Conservation (phyloP, 2,113 vertebrate genomes). For the Platichthys stellatus region DNA sequence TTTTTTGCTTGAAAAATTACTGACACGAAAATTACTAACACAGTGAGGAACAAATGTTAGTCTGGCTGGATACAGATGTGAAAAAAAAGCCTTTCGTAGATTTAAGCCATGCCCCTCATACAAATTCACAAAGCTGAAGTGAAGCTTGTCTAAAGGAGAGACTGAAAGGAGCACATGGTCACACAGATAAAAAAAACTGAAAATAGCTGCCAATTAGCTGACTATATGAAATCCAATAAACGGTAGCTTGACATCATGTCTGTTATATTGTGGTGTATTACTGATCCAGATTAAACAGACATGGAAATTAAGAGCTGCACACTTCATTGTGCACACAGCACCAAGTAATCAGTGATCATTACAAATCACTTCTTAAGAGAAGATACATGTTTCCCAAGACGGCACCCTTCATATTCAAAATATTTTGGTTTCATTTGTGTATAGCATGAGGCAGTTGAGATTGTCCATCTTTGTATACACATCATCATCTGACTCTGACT, state of each 20-base stretch:
- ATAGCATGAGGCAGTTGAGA: no score
- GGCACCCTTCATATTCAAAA: no score
- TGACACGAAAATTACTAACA: no score
- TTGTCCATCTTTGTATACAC: no score
- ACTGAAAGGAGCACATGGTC: constrained; percentile 11
- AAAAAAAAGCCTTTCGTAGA: neutral
- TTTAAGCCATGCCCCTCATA: neutral
- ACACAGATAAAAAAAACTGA: constrained; percentile 27
- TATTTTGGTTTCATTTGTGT: no score
- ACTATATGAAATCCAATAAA: neutral
- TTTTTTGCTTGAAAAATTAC: no score
- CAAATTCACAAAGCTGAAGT: neutral
- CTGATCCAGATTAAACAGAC: constrained; percentile 38
- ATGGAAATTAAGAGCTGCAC: constrained; percentile 16
- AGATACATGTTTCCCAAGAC: constrained; percentile 11
- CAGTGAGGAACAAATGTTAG: no score
- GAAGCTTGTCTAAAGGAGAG: constrained; percentile 15
- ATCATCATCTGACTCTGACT: neutral
- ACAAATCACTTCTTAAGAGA: constrained; percentile 17
- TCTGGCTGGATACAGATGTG: neutral
- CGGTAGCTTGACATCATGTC: constrained; percentile 11
- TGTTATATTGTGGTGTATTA: constrained; percentile 15
- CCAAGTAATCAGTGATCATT: constrained; percentile 14
- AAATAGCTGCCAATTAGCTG: constrained; percentile 6
- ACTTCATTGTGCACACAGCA: constrained; percentile 30